Conservation (phyloP, 92 coral and sea anemone species). For the Parazoanthus swiftii region DNA sequence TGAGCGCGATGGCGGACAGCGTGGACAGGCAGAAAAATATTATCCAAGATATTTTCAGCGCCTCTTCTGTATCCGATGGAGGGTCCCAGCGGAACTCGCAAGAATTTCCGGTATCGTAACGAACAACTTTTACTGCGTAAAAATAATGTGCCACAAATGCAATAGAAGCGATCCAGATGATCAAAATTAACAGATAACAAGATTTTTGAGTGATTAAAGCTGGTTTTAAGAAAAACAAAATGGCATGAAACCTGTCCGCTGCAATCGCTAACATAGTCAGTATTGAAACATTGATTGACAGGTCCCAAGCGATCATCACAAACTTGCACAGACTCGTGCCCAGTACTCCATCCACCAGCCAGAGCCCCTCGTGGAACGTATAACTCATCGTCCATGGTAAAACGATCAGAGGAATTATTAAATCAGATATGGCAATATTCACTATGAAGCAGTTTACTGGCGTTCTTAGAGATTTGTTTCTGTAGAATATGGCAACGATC, state of each 20-base stretch:
- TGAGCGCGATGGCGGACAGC: conserved; percentile 9
- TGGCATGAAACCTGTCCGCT: neutral
- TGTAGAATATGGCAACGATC: neutral
- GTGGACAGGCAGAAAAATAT: neutral
- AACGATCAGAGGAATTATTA: neutral
- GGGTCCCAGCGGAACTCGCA: conserved; percentile 34
- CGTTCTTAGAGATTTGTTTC: neutral
- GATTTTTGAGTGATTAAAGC: neutral
- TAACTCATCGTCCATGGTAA: neutral
- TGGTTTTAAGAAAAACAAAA: neutral
- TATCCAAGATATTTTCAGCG: neutral
- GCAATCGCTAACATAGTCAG: neutral
- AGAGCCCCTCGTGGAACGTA: neutral
- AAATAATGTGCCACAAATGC: neutral
- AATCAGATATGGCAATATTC: neutral
- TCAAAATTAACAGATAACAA: neutral
- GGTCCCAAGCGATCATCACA: neutral
- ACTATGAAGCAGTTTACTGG: neutral
- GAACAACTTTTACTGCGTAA: neutral
- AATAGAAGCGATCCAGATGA: neutral
- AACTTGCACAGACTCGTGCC: neutral
- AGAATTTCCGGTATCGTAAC: neutral
- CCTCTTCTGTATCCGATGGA: neutral
- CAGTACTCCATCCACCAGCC: neutral
- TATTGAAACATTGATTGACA: neutral